A percentile compares a stretch with the other conserved stretches of the same genome.
phyloP scores from a whole-genome alignment of 2,888 invertebrate species.

The Drosophila phalerata region DNA sequence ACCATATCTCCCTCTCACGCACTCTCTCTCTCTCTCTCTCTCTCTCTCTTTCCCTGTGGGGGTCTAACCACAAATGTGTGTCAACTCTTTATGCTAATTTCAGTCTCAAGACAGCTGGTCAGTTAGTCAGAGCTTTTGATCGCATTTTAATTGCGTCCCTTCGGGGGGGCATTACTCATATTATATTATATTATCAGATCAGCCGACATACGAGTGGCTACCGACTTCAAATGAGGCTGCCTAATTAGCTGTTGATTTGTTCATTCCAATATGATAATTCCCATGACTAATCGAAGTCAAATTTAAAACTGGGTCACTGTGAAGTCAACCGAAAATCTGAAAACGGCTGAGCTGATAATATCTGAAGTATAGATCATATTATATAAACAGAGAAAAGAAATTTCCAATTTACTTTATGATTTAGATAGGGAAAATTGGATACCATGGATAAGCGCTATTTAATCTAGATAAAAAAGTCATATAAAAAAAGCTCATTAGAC shows the following conservation, averaged over 20 bases:
- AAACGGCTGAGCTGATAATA: slow-evolving; percentile 10
- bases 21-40: too few species aligned
- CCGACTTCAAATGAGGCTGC: slow-evolving; percentile 41
- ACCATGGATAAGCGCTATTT: slow-evolving; percentile 36
- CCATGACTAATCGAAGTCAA: slow-evolving; percentile 65
- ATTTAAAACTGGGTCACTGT: slow-evolving; percentile 52
- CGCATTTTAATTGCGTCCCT: slow-evolving; percentile 73
- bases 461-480: slow-evolving; percentile 39
- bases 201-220: slow-evolving; percentile 50
- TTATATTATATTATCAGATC: slow-evolving; percentile 39
- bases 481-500: slow-evolving; percentile 30
- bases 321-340: not conserved
- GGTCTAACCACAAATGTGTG: slow-evolving; percentile 19
- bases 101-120: slow-evolving; percentile 4
- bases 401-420: slow-evolving; percentile 2
- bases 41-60: slow-evolving; percentile 3
- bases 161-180: slow-evolving; percentile 22
- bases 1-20: not conserved
- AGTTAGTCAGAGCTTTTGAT: slow-evolving; percentile 41
- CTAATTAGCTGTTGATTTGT: slow-evolving; percentile 77
- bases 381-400: not conserved
- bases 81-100: slow-evolving; percentile 19
- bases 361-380: slow-evolving; percentile 7
- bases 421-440: slow-evolving; percentile 2
- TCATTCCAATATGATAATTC: slow-evolving; percentile 68